phyloP scores from a whole-genome alignment of 1,140 invertebrate genomes.

The Brachystomella parvula region DNA sequence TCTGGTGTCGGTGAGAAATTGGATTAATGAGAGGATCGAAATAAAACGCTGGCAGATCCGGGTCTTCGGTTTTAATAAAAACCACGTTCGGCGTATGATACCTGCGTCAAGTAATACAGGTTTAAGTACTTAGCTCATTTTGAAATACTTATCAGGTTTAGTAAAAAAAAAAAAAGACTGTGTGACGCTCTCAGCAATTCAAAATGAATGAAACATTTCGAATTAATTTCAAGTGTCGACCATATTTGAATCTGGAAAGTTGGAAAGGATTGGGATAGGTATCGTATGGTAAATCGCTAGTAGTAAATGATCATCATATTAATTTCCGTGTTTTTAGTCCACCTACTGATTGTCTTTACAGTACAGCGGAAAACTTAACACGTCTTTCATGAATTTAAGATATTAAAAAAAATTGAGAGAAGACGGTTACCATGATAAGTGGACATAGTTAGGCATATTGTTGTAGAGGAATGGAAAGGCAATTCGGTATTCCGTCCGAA shows the following conservation, averaged over 20 bases:
- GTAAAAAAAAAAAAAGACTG: neutral
- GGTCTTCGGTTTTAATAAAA: constrained; percentile 99
- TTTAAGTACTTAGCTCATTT: too few relatives aligned
- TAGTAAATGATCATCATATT: constrained; percentile 1
- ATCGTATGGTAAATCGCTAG: neutral
- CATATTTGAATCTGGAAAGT: neutral
- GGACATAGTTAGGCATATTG: constrained; percentile 93
- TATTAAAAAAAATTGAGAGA: neutral
- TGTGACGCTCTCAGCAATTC: neutral
- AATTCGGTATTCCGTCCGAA: constrained; percentile 97
- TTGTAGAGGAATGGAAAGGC: constrained; percentile 99
- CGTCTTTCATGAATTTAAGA: neutral
- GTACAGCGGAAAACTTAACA: constrained; percentile 22
- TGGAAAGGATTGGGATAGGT: too few relatives aligned
- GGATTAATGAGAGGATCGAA: constrained; percentile 99
- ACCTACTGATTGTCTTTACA: neutral
- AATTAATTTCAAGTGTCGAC: constrained; percentile 12
- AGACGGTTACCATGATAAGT: constrained; percentile 88
- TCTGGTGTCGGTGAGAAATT: constrained; percentile 87
- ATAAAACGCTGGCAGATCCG: constrained; percentile 99
- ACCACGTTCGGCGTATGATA: constrained; percentile 99
- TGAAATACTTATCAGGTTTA: too few relatives aligned
- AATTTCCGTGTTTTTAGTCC: constrained; percentile 28
- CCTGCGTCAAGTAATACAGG: constrained; percentile 55
- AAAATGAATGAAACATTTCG: neutral